phyloP scores from a whole-genome alignment of 2,888 invertebrate genomes.

The Heliconius hortense region DNA sequence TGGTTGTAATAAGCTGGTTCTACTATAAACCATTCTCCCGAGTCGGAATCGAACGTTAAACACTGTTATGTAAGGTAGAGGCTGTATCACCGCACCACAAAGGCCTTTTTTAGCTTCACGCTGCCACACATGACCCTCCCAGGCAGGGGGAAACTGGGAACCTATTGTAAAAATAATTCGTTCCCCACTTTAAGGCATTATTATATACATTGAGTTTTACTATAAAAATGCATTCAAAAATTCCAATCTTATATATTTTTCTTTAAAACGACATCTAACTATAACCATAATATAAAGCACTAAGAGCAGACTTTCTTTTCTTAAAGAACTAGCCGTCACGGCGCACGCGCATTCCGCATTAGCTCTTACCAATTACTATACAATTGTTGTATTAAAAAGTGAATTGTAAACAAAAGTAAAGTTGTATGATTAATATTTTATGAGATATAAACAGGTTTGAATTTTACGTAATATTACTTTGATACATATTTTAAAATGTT shows the following conservation, averaged over 20 bases:
- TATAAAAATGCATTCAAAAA: too few species aligned
- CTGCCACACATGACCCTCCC: too few species aligned
- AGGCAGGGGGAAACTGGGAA: too few species aligned
- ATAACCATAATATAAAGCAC: not conserved
- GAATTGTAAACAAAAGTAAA: constrained; percentile 1
- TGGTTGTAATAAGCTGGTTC: not conserved
- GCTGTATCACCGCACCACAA: too few species aligned
- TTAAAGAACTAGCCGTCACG: constrained; percentile 33
- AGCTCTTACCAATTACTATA: constrained; percentile 39
- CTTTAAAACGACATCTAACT: not conserved
- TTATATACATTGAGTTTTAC: too few species aligned
- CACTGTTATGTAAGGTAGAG: too few species aligned
- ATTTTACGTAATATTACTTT: too few species aligned
- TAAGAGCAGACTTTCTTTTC: constrained; percentile 20
- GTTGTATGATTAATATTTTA: not conserved
- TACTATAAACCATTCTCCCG: not conserved
- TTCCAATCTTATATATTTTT: not conserved
- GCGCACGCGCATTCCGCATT: constrained; percentile 35
- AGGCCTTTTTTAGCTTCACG: too few species aligned
- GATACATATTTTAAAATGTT: not conserved
- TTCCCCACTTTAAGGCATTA: too few species aligned
- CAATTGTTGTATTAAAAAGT: constrained; percentile 36
- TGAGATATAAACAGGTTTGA: too few species aligned
- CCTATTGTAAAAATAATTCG: too few species aligned
- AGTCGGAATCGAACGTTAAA: too few species aligned